Base-by-base conservation (phyloP, 2,888 invertebrate species). In the Cryptus viduatorius region DNA sequence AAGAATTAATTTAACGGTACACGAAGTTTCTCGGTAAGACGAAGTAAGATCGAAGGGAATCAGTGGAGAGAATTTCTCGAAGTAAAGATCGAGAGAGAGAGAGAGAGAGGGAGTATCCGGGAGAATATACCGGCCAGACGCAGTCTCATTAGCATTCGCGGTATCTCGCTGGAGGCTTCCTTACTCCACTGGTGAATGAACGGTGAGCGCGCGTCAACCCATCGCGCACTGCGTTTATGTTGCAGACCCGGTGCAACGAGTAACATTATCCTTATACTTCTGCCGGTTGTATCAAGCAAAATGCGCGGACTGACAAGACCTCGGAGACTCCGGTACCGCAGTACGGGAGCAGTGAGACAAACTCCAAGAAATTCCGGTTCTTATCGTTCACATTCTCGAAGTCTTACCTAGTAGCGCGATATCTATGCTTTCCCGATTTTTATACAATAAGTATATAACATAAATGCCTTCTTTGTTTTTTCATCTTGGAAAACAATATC, bases 61-160 rank as follows among this genome's bases (percentile, higher is more conserved):
- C 61, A n/a, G 37, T 48, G 46, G 80, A 65, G 59, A 24, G 24
- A 12, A 29, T 44, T 37, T 48, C 56, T 48, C 19, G 56, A 37
- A 81, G 53, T 29, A 14, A 46, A 31, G 78, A 31, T 50, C 67
- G 67, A 75, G 48, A n/a, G 46, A 67, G 61, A 29, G 24, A 8
- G 48, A 75, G 24, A 24, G 24, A 1, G 24, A 24, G 24, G 24
- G 81, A 83, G n/a, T n/a, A n/a, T n/a, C n/a, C n/a, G 77, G 68
- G 84, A 86, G 83, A 84, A 87, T 86, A 88, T 86, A n/a, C 84
- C 85, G 72, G 59, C 79, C 83, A 85, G 84, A 84, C 83, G 69
- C 75, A 59, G 86, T 68, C 90, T 92, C 89, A 90, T 92, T 91
- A 92, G 89, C 89, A 92, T 92, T 91, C 88, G 85, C 82, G 77